Conservation (phyloP, 1,140 invertebrate genomes). For the Meloidogyne floridensis region DNA sequence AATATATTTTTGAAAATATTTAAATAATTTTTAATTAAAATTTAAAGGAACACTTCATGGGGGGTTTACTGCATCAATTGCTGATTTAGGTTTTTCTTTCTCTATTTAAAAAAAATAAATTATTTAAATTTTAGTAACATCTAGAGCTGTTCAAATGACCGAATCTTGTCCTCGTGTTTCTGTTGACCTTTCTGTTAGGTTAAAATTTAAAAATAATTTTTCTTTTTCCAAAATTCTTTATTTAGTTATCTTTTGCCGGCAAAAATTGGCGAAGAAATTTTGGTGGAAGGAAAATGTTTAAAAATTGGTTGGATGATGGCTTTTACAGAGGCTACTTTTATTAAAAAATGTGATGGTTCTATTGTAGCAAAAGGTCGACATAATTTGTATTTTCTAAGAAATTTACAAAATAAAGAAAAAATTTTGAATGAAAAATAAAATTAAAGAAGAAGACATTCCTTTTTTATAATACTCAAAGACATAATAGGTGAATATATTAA, state of each 20-base stretch:
- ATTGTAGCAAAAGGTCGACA: constrained; percentile 50
- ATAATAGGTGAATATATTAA: too few relatives aligned
- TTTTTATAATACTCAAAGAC: background rate
- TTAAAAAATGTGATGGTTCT: constrained; percentile 34
- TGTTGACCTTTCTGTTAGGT: constrained; percentile 71
- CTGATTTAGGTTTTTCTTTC: constrained; percentile 73
- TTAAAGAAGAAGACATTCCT: background rate
- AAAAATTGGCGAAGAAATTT: constrained; percentile 41
- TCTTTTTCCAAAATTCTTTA: background rate
- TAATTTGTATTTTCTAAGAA: constrained; percentile 37
- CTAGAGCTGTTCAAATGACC: constrained; percentile 74
- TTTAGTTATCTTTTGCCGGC: constrained; percentile 47
- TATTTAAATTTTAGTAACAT: constrained; percentile 71
- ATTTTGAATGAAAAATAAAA: background rate
- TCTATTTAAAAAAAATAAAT: background rate
- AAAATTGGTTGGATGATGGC: constrained; percentile 50
- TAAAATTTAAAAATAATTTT: background rate
- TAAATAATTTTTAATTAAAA: constrained; percentile 76
- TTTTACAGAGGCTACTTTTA: constrained; percentile 47
- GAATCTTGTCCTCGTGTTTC: constrained; percentile 74
- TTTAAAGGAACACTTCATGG: constrained; percentile 76
- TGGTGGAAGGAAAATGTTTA: constrained; percentile 42
- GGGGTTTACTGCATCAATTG: constrained; percentile 78
- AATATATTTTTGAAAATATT: too few relatives aligned
- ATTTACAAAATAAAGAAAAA: background rate